A percentile compares a stretch with the other conserved stretches of the same genome.
Evolutionary conservation across 1,140 invertebrate species (phyloP).

Genomic region (Drosophila takahashii): DNA sequence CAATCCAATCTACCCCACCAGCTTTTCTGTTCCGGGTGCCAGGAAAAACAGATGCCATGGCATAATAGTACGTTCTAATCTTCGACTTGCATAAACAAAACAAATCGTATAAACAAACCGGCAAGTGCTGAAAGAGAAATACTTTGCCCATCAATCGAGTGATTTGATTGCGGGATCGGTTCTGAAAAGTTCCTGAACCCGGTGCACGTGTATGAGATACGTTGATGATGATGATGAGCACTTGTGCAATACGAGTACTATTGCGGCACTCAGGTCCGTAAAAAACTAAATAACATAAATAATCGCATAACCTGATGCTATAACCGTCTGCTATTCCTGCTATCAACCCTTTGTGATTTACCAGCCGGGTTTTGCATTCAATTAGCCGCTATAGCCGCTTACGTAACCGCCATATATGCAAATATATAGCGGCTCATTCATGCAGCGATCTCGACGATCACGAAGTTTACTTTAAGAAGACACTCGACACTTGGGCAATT

Average conservation of each 20-base stretch:
- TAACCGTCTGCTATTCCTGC: constrained; percentile 1
- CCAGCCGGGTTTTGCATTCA: constrained; percentile 25
- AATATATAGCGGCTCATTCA: constrained; percentile 40
- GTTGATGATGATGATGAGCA: neutral
- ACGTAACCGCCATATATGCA: constrained; percentile 28
- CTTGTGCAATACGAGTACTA: constrained; percentile 16
- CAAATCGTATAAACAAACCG: constrained; percentile 21
- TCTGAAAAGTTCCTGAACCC: constrained; percentile 19
- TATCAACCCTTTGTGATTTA: constrained; percentile 36
- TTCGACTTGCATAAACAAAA: constrained; percentile 44
- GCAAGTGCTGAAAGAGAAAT: constrained; percentile 22
- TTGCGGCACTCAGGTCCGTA: constrained; percentile 4
- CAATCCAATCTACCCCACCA: neutral
- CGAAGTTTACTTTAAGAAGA: constrained; percentile 30
- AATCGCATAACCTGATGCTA: constrained; percentile 29
- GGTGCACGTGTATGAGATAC: constrained; percentile 6
- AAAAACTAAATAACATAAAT: constrained; percentile 27
- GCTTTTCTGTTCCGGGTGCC: constrained; percentile 11
- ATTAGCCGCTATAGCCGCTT: constrained; percentile 21
- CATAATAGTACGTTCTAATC: constrained; percentile 30
- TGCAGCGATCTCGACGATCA: constrained; percentile 23
- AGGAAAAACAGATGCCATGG: constrained; percentile 28
- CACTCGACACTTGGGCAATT: constrained; percentile 19
- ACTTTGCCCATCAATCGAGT: constrained; percentile 7
- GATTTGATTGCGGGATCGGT: neutral